phyloP scores from a whole-genome alignment of 2,113 vertebrate genomes.

The Psittacara wagleri region DNA sequence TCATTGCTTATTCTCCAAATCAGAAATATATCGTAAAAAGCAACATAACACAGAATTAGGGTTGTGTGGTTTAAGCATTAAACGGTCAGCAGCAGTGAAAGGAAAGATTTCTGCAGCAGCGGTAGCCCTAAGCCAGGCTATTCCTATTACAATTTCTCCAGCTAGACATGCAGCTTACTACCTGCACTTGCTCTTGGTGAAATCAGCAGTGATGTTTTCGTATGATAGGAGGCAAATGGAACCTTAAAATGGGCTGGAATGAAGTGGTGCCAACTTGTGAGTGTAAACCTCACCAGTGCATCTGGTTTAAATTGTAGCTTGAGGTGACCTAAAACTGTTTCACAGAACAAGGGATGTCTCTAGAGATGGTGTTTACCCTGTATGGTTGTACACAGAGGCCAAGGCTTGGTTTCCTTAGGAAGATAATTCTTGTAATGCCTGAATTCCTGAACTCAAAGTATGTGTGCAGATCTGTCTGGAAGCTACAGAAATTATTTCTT shows the following conservation, averaged over 20 bases:
- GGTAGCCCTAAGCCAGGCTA: background rate
- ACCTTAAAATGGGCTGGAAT: background rate
- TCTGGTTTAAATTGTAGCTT: background rate
- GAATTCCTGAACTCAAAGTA: background rate
- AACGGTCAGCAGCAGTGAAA: background rate
- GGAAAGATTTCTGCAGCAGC: background rate
- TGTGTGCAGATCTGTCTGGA: background rate
- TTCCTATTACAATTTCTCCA: background rate
- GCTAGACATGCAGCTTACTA: background rate
- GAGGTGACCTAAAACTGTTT: background rate
- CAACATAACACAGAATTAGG: background rate
- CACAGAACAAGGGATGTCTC: background rate
- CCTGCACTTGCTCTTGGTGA: background rate
- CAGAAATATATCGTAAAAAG: background rate
- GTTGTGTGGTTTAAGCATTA: background rate
- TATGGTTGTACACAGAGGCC: background rate
- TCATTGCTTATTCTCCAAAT: background rate
- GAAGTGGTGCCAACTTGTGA: background rate
- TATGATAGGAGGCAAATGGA: background rate
- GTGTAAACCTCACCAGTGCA: background rate
- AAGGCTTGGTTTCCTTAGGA: background rate
- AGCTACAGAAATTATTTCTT: background rate
- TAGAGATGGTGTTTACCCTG: background rate
- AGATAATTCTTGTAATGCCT: background rate
- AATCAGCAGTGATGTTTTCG: background rate